A percentile compares a stretch with the other conserved stretches of the same genome.
These are phyloP conservation scores for Geophilus truncorum DNA, from an alignment of 2,888 invertebrate species.

Conservation along the genomic window DNA sequence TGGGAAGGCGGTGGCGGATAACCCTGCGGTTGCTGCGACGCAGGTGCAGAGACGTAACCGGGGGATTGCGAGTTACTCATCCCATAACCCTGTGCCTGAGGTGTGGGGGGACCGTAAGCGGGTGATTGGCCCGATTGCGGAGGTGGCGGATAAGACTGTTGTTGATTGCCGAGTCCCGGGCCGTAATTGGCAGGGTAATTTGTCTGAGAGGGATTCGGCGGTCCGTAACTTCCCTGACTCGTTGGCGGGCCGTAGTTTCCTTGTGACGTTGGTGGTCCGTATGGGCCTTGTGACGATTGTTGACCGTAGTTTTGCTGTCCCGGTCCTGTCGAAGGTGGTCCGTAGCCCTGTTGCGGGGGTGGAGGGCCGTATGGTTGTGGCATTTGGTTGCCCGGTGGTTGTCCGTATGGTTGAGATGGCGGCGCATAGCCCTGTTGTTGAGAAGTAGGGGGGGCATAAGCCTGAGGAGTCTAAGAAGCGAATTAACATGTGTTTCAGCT, in stretches of 20 bases:
- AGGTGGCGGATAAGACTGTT: constrained; percentile 17
- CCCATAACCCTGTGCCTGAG: background rate
- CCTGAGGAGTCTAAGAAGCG: constrained; percentile 15
- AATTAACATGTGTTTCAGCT: background rate
- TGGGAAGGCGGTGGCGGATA: background rate
- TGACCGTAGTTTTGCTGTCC: background rate
- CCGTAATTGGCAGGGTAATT: constrained; percentile 14
- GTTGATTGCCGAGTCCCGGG: constrained; percentile 29
- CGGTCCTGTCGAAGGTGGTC: constrained; percentile 30
- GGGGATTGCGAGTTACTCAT: background rate
- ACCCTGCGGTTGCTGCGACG: background rate
- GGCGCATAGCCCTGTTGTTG: constrained; percentile 35
- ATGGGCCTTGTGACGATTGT: constrained; percentile 30
- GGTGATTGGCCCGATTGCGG: constrained; percentile 34
- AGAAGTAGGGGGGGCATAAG: constrained; percentile 34
- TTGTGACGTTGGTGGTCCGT: constrained; percentile 35
- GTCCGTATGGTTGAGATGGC: constrained; percentile 35
- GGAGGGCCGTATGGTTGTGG: constrained; percentile 6
- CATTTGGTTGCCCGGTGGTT: background rate
- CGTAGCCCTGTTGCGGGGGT: constrained; percentile 36
- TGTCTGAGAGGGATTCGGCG: background rate
- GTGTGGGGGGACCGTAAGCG: background rate
- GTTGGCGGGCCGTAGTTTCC: constrained; percentile 33
- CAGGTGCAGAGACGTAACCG: constrained; percentile 33
- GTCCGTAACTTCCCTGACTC: constrained; percentile 29